Evolutionary conservation across 2,797 vertebrate genomes (phyloP).

Genomic region (Sphenodon punctatus): DNA sequence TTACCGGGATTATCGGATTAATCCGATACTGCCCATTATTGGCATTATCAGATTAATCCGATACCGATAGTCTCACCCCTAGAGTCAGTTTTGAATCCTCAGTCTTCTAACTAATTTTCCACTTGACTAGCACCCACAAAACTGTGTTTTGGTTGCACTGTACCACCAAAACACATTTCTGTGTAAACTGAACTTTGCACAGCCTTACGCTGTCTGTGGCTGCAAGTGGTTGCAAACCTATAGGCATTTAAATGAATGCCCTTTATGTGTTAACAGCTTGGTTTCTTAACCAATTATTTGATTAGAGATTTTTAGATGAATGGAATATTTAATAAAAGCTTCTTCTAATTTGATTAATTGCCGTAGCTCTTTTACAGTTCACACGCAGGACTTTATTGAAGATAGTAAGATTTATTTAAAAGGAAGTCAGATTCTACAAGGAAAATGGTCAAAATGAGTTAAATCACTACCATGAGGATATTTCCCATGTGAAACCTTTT

Average conservation of each 20-base stretch:
- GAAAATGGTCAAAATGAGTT: not conserved
- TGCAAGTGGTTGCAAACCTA: not conserved
- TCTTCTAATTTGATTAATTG: conserved; percentile 5
- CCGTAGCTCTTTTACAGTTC: not conserved
- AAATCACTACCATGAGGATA: not conserved
- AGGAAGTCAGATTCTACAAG: not conserved
- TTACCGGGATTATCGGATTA: no score
- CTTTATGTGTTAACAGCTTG: not conserved
- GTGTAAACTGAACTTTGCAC: not conserved
- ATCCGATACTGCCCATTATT: no score
- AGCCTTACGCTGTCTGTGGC: not conserved
- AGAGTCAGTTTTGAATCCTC: not conserved
- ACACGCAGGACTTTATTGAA: not conserved
- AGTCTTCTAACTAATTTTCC: not conserved
- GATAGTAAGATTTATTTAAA: not conserved
- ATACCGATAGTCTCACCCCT: no score
- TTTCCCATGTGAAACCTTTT: fast-evolving
- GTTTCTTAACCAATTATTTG: not conserved
- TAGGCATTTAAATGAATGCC: not conserved
- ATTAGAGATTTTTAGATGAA: conserved; percentile 2
- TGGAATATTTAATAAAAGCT: not conserved
- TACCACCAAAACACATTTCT: not conserved
- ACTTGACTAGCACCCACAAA: not conserved
- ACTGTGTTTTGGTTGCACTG: not conserved
- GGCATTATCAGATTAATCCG: no score